Conservation (phyloP, 64 coral and sea anemone species). For the Hydrozoanthus tunicans region DNA sequence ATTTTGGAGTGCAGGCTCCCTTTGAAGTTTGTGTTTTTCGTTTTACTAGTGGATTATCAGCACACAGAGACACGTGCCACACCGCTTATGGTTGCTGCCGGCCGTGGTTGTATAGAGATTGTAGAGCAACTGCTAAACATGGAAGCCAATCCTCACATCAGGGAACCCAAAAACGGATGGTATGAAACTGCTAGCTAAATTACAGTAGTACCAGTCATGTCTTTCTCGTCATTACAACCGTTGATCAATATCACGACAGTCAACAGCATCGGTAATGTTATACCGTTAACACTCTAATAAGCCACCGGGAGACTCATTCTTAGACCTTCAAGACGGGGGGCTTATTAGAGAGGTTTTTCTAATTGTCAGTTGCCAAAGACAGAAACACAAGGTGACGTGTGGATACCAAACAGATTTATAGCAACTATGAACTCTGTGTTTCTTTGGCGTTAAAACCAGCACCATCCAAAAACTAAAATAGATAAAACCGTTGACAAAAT, state of each 20-base stretch:
- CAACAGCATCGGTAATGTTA: neutral
- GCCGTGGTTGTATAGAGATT: slow-evolving; percentile 83
- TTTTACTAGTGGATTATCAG: slow-evolving; percentile 83
- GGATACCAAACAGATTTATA: no score
- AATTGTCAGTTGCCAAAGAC: no score
- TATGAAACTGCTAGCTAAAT: neutral
- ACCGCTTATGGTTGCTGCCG: slow-evolving; percentile 92
- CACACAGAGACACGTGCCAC: slow-evolving; percentile 95
- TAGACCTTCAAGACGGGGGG: no score
- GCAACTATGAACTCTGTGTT: no score
- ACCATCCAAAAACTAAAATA: no score
- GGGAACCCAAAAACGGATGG: slow-evolving; percentile 96
- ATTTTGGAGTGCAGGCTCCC: neutral
- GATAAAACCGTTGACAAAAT: no score
- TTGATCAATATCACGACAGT: neutral
- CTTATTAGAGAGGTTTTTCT: no score
- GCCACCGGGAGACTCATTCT: no score
- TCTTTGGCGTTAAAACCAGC: no score
- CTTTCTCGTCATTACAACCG: neutral
- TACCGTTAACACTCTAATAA: no score
- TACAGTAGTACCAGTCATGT: neutral
- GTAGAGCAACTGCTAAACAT: slow-evolving; percentile 89
- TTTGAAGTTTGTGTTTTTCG: neutral
- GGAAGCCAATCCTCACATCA: slow-evolving; percentile 89
- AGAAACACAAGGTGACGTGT: no score